Evolutionary conservation across 2,113 vertebrate species (phyloP).

Genomic region (Actenoides lindsayi): DNA sequence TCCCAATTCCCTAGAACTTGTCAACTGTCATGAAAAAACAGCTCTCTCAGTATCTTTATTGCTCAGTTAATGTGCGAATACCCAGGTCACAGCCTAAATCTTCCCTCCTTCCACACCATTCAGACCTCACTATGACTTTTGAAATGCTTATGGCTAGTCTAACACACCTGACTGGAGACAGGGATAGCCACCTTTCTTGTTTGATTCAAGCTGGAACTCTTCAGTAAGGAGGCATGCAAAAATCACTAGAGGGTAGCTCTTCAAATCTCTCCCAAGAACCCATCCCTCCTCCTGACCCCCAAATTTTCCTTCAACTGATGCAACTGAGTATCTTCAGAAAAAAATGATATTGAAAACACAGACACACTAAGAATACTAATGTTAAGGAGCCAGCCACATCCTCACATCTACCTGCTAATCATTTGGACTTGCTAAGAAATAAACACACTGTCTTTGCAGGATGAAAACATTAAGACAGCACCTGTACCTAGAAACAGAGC

Average conservation of each 20-base stretch:
- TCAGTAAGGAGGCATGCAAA: not conserved
- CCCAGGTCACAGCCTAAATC: not conserved
- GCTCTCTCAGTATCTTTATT: not conserved
- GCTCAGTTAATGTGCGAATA: not conserved
- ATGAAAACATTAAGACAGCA: not conserved
- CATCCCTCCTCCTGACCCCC: rapidly evolving
- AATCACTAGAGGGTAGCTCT: not conserved
- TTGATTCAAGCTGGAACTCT: not conserved
- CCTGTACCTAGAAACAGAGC: not conserved
- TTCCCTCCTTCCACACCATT: not conserved
- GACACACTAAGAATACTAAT: not conserved
- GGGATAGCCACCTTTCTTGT: not conserved
- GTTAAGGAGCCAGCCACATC: not conserved
- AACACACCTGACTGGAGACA: not conserved
- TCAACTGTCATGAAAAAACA: not conserved
- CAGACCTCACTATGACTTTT: not conserved
- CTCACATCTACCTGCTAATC: not conserved
- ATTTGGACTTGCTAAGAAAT: not conserved
- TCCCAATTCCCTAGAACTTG: not conserved
- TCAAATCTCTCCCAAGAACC: not conserved
- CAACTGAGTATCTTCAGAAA: not conserved
- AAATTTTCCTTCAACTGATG: not conserved
- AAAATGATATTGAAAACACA: not conserved
- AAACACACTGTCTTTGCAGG: not conserved
- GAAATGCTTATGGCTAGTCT: not conserved